phyloP scores from a whole-genome alignment of 2,797 vertebrate species.

The Aldrovandia affinis region DNA sequence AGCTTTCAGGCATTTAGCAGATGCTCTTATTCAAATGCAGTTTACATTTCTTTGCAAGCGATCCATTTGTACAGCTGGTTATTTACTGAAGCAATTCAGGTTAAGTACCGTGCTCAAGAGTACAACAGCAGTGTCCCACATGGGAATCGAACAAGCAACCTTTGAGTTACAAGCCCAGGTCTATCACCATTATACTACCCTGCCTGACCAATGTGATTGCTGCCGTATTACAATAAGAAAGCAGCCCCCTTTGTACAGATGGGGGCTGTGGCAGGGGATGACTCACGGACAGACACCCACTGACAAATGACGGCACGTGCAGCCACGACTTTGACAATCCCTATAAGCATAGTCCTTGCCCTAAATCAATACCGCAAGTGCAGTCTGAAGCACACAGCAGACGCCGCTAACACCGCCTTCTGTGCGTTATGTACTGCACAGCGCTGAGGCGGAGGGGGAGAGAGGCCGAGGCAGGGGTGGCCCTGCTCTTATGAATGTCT shows the following conservation, averaged over 20 bases:
- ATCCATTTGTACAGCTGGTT: too few species aligned
- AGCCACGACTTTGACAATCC: neutral
- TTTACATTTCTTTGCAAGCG: too few species aligned
- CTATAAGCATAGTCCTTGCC: neutral
- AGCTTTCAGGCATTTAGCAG: too few species aligned
- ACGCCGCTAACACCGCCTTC: neutral
- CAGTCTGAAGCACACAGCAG: neutral
- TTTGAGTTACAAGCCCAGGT: too few species aligned
- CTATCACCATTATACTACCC: too few species aligned
- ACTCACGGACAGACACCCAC: neutral
- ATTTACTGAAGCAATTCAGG: too few species aligned
- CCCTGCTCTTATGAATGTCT: slow-evolving; percentile 1
- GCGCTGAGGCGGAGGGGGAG: neutral
- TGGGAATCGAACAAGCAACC: too few species aligned
- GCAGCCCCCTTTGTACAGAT: neutral
- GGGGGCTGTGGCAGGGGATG: neutral
- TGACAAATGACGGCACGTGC: neutral
- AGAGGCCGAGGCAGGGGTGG: neutral
- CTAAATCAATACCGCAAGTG: neutral
- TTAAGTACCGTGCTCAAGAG: too few species aligned
- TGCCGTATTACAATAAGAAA: neutral
- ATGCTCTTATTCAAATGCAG: too few species aligned
- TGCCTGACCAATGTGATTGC: neutral
- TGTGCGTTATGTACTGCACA: neutral
- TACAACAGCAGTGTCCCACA: too few species aligned